Base-by-base conservation (phyloP, 64 coral and sea anemone genomes). In the Orbicella faveolata region DNA sequence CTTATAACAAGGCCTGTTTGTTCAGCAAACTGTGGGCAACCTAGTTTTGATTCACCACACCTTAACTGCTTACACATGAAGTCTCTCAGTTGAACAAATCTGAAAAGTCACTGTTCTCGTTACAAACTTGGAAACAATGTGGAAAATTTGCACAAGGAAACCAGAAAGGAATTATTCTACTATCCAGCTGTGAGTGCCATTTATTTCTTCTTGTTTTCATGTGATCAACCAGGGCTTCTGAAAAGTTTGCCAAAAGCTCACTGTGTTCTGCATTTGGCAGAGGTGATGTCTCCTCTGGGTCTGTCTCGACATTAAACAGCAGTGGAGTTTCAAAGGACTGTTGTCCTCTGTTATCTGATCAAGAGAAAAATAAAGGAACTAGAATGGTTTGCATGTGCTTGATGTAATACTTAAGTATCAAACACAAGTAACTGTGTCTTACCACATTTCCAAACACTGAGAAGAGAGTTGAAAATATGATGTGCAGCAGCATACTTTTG, bases 121-220 rank as follows among this genome's bases (percentile, higher is more conserved):
- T 89, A 52, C 79, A 93, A 54, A 64, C 87, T 81, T 90, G 87
- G 21, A 70, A 96, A 81, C 96, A 98, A 39, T 84, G 88, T 55
- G 89, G 92, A 63, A 77, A 57, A 72, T 89, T 92, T 59, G 86
- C 90, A 48, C 96, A 98, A 12, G 96, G 96, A 53, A 98, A 98
- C 53, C 79, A 75, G 11, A 83, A 90, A 61, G 92, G 96, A 30
- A 94, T 19, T n/a, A 98, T 92, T 9, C 89, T 79, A 36, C 89
- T 89, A 57, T 98, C 96, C 79, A 98, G 94, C 76, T 98, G 89
- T 6, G 92, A 98, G 75, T 63, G 87, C 89, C 92, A 94, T 75
- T 92, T 98, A 52, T 94, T 90, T 35, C 63, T 98, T 94, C 96
- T 98, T 44, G 91, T 94, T 23, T 61, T 61, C 34, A 98, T 63